Base-by-base conservation (phyloP, 1,140 invertebrate species). In the Aphidius ervi region DNA sequence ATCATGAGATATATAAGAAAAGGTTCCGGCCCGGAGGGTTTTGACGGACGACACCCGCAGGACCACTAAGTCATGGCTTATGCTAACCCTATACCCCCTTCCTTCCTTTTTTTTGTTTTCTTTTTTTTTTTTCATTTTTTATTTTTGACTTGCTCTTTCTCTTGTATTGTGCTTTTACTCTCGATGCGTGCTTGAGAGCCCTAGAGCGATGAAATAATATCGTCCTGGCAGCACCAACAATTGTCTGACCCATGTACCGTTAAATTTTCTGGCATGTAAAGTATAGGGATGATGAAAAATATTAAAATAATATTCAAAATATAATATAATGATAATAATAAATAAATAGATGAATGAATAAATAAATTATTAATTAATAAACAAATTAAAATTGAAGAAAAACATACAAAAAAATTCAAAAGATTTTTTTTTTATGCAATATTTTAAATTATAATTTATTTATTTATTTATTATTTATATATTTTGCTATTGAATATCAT, bases 21-120 rank as follows among this genome's bases (percentile, higher is more conserved):
- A 70, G 67, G 69, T 64, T 63, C 62, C 62, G 64, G 49, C 62
- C 63, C 40, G 45, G 59, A 46, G 61, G 64, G 65, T n/a, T 55
- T 68, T 74, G 72, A 77, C 68, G 67, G 65, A 77, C 71, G 74
- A 65, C 74, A 74, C 75, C 75, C 76, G 43, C 64, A 76, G 76
- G 76, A 75, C 68, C 68, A 76, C 73, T 78, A 78, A 78, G 75
- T 78, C 74, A 77, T 69, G 54, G 45, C 49, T 64, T 70, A 74
- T 71, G 70, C 70, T 71, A 74, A 72, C 70, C 68, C 68, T 65
- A 63, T 62, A 42, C 60, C 48, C 56, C 39, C 47, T 60, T 60
- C 47, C 20, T 20, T 52, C 23, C 9, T n/a, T 41, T 57, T 55
- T 48, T n/a, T 16, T 9, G 4, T 42, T 6, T 46, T 9, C 39